Evolutionary conservation across 2,113 vertebrate species (phyloP).

Genomic region (Nestor notabilis): DNA sequence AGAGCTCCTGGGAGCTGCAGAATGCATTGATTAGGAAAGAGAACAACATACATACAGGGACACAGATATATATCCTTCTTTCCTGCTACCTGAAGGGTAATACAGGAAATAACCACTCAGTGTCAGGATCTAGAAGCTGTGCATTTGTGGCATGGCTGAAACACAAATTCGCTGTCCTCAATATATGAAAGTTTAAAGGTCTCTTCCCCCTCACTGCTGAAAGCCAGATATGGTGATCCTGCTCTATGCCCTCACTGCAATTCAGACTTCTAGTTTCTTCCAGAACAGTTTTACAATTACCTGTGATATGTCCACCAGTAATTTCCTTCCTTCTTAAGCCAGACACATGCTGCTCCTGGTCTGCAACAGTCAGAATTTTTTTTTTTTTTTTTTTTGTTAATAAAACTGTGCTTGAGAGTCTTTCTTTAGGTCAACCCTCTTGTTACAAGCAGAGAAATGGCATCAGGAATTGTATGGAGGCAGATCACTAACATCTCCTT

Average conservation of each 20-base stretch:
- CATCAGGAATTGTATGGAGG: background rate
- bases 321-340: slow-evolving; percentile 26
- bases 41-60: background rate
- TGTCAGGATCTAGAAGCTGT: background rate
- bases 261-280: background rate
- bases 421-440: background rate
- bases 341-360: background rate
- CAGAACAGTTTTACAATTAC: slow-evolving; percentile 18
- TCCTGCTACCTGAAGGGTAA: background rate
- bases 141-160: background rate
- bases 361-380: background rate
- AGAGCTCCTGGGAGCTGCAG: background rate
- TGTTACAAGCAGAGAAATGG: background rate
- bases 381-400: background rate
- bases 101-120: background rate
- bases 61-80: background rate
- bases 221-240: background rate
- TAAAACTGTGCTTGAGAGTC: background rate
- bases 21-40: background rate
- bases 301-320: slow-evolving; percentile 15
- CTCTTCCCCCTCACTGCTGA: background rate
- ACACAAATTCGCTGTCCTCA: background rate
- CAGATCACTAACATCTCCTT: background rate
- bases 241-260: background rate
- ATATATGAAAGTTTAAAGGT: background rate